A percentile compares a stretch with the other conserved stretches of the same genome.
Conservation (phyloP, 2,888 invertebrate genomes). For the Eupithecia insigniata region DNA sequence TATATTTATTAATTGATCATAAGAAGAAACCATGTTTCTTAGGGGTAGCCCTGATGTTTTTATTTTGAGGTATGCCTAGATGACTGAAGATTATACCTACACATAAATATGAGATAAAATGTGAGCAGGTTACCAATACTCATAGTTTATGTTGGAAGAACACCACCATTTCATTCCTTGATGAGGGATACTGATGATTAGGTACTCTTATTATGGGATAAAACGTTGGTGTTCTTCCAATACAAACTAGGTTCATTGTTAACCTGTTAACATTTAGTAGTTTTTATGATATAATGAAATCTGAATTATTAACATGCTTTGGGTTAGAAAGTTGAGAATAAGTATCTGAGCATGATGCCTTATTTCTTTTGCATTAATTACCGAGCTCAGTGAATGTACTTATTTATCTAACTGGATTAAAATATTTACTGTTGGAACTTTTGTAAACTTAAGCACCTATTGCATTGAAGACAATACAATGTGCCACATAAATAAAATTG, state of each 20-base stretch:
- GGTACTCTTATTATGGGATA: not conserved
- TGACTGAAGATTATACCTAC: not conserved
- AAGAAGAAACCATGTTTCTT: not conserved
- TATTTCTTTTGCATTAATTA: slow-evolving; percentile 3
- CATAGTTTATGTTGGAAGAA: not conserved
- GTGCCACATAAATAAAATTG: slow-evolving; percentile 14
- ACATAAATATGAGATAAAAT: not conserved
- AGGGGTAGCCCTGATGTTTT: not conserved
- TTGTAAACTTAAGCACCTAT: not conserved
- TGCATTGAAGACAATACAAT: slow-evolving; percentile 21
- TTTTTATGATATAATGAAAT: not conserved
- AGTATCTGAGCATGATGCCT: not conserved
- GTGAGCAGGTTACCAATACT: not conserved
- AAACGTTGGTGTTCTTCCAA: not conserved
- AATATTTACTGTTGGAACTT: not conserved
- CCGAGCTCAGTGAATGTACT: slow-evolving; percentile 60
- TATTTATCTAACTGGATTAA: slow-evolving; percentile 40
- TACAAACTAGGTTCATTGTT: not conserved
- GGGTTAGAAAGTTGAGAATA: slow-evolving; percentile 1
- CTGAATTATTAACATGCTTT: not conserved
- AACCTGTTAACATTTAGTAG: not conserved
- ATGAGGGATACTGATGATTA: not conserved
- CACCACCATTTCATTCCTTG: not conserved
- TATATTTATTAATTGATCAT: slow-evolving; percentile 1
- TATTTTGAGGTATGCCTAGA: not conserved